phyloP scores from a whole-genome alignment of 1,140 invertebrate genomes.

The Drosophila fuyamai region DNA sequence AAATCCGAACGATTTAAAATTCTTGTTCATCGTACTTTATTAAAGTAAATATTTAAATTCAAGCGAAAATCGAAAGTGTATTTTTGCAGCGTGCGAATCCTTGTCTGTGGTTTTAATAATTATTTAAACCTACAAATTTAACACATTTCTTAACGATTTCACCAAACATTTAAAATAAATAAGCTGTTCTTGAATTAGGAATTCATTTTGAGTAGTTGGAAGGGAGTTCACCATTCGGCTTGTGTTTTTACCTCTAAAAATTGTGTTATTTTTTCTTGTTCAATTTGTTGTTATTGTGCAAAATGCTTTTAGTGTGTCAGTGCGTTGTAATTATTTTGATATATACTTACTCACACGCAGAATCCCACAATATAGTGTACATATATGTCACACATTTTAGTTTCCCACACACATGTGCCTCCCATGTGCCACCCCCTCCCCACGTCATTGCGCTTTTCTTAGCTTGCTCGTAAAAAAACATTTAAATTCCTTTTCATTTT shows the following conservation, averaged over 20 bases:
- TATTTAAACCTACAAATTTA: too few species aligned
- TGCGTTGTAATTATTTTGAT: slow-evolving; percentile 72
- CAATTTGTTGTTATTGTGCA: slow-evolving; percentile 57
- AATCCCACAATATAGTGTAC: not conserved
- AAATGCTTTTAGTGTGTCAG: slow-evolving; percentile 72
- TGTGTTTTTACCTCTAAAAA: not conserved
- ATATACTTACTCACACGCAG: slow-evolving; percentile 36
- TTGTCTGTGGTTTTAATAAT: too few species aligned
- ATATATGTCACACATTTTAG: slow-evolving; percentile 32
- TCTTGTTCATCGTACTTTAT: too few species aligned
- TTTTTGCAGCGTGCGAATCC: too few species aligned
- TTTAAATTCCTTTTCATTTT: slow-evolving; percentile 63
- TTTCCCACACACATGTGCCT: slow-evolving; percentile 44
- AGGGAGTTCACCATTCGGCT: slow-evolving; percentile 17
- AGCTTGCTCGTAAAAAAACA: slow-evolving; percentile 58
- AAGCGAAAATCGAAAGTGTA: too few species aligned
- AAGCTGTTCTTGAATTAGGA: too few species aligned
- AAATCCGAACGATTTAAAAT: too few species aligned
- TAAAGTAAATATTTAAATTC: too few species aligned
- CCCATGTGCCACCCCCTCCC: slow-evolving; percentile 33
- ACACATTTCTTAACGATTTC: too few species aligned
- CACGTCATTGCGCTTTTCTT: slow-evolving; percentile 20
- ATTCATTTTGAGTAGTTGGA: not conserved
- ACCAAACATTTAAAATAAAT: too few species aligned
- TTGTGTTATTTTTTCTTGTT: slow-evolving; percentile 49